Evolutionary conservation across 1,140 invertebrate genomes (phyloP).

Genomic region (Calephelis nemesis): DNA sequence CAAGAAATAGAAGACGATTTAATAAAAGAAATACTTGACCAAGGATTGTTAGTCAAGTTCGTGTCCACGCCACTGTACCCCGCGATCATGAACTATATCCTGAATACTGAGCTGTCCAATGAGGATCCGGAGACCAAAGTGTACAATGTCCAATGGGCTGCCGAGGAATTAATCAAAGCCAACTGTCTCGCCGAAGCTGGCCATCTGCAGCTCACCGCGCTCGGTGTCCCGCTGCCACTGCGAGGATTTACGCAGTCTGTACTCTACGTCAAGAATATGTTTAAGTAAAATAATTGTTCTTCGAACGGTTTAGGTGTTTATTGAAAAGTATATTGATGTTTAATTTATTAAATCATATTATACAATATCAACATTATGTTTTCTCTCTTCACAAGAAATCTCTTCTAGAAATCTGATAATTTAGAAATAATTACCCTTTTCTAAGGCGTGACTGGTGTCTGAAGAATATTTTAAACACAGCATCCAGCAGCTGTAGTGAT

Average conservation of each 20-base stretch:
- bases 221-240: conserved; percentile 46
- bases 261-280: conserved; percentile 47
- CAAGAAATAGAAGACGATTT: conserved; percentile 54
- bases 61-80: conserved; percentile 53
- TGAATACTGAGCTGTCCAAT: conserved; percentile 30
- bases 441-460: too few relatives aligned
- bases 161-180: conserved; percentile 44
- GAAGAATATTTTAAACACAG: too few relatives aligned
- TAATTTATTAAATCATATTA: conserved; percentile 42
- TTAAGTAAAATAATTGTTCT: conserved; percentile 37
- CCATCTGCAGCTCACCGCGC: conserved; percentile 42
- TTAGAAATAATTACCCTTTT: too few relatives aligned
- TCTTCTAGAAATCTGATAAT: too few relatives aligned
- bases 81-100: conserved; percentile 49
- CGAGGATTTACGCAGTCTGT: conserved; percentile 58
- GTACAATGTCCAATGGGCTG: conserved; percentile 50
- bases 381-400: too few relatives aligned
- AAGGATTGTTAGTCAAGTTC: conserved; percentile 52
- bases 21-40: conserved; percentile 57
- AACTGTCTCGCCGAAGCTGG: conserved; percentile 60
- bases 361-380: not conserved
- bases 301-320: not conserved
- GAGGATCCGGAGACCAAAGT: conserved; percentile 21
- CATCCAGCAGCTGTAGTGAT: too few relatives aligned
- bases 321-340: conserved; percentile 1